Evolutionary conservation across 2,113 vertebrate genomes (phyloP), one percentile per base, ranked within the genome.

Genomic region (Serinus canaria): DNA sequence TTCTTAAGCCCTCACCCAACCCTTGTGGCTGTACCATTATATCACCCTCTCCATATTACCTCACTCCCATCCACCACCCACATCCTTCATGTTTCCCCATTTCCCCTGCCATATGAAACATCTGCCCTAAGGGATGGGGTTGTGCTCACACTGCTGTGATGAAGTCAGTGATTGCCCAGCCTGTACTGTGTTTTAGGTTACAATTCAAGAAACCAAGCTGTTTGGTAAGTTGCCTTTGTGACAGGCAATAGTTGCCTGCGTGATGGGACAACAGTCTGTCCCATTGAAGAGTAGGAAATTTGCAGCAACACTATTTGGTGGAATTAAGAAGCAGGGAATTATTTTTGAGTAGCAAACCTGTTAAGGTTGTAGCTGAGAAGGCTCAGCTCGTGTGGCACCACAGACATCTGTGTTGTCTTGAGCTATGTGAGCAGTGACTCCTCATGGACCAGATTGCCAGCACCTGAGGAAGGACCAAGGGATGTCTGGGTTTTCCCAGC

Each of bases 41-140:
- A 86, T 96, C 95, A 97, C 52, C n/a, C 33, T 88, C 90, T 95
- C 92, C 90, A 63, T 64, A 92, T 95, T 94, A 96, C 90, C 73
- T 95, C 94, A 95, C 10, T 56, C 55, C 30, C 19, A 7, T 64
- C 59, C 84, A 87, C 83, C 87, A 87, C 91, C 68, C 75, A 77
- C 56, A 77, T 83, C 59, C 37, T 83, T 72, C 64, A 63, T 4
- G 14, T 41, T 80, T 75, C 79, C 87, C 69, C 21, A 28, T 87
- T 78, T 59, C 44, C 46, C 25, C 49, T 37, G 74, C 76, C 10
- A 3, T 30, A 55, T 0, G 25, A 87, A 91, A 69, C 37, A 30
- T 24, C 33, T 70, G 1, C 24, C 60, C 22, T 31, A 10, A 63
- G 76, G 76, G 83, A 78, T 23, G 41, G 46, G 37, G 60, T 21